Base-by-base conservation (phyloP, 2,113 vertebrate genomes). In the Cryptoleucopteryx plumbea region DNA sequence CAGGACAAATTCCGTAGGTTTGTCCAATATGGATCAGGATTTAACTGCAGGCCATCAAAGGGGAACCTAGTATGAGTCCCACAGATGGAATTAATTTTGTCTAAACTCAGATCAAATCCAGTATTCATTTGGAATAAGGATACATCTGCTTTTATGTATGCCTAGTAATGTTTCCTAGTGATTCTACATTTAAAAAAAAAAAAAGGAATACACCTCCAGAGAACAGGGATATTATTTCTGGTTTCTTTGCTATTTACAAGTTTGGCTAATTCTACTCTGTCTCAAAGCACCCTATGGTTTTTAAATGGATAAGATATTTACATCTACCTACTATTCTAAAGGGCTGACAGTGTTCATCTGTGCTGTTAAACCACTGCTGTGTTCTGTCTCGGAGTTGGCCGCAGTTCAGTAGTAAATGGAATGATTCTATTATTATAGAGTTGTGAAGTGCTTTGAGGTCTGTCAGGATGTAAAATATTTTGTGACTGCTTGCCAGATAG, bases 281-380 rank as follows among this genome's bases (percentile, higher is more conserved):
- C 80, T 87, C 40, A 89, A 63, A 89, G 61, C 80, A 74, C 68
- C 75, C 63, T 83, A 29, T 78, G 77, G 50, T 71, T 86, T 95
- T 92, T 88, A 96, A 95, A 92, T 81, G 67, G 92, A 16, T 50
- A 53, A 83, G 90, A 67, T 96, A 95, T 95, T 96, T 93, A 87
- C 87, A 87, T 93, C 81, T 91, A 50, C 68, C 73, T 91, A 36
- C 77, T 94, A 59, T 87, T 94, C 65, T 72, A 84, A 91, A 94
- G 83, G 82, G 65, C 65, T 97, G 94, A 88, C 93, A 86, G 42
- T 62, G 80, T 79, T 95, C 73, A 63, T 96, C 83, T 96, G 86
- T 94, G 92, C 88, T 94, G 83, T 94, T 96, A 96, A 96, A 86
- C 63, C 81, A 95, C 93, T 81, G 83, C 94, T 97, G 97, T 65